phyloP scores from a whole-genome alignment of 2,797 vertebrate species.

The Pelodytes ibericus region DNA sequence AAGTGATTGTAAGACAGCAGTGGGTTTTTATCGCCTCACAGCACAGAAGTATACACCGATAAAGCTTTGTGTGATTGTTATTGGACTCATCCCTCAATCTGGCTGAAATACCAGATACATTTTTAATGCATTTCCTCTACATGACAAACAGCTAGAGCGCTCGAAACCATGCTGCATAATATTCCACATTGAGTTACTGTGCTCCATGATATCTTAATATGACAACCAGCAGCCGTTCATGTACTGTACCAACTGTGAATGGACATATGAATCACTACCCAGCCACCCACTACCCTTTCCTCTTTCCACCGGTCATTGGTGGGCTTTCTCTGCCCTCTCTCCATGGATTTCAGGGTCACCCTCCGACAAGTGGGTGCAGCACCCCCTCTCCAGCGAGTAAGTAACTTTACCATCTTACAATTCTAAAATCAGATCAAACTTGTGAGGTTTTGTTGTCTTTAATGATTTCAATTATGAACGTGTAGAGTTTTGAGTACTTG shows the following conservation, averaged over 20 bases:
- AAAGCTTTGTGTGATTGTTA: slow-evolving; percentile 52
- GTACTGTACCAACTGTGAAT: slow-evolving; percentile 80
- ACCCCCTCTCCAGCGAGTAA: slow-evolving; percentile 90
- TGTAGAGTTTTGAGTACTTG: no score
- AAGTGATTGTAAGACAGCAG: neutral
- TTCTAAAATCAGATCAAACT: no score
- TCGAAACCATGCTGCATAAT: slow-evolving; percentile 63
- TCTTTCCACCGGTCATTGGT: slow-evolving; percentile 90
- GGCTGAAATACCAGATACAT: slow-evolving; percentile 19
- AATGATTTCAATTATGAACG: no score
- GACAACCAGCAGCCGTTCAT: slow-evolving; percentile 82
- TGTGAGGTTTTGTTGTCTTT: no score
- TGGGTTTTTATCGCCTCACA: slow-evolving; percentile 7
- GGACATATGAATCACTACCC: slow-evolving; percentile 92
- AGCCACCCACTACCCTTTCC: slow-evolving; percentile 83
- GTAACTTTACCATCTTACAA: slow-evolving; percentile 56
- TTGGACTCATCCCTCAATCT: slow-evolving; percentile 53
- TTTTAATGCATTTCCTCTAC: slow-evolving; percentile 42
- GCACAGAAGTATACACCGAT: slow-evolving; percentile 24
- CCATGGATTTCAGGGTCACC: slow-evolving; percentile 81
- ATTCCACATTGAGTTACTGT: slow-evolving; percentile 44
- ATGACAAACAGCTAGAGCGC: slow-evolving; percentile 38
- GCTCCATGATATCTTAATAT: slow-evolving; percentile 78
- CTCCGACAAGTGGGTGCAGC: slow-evolving; percentile 83
- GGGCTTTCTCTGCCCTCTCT: slow-evolving; percentile 82